phyloP scores from a whole-genome alignment of 2,888 invertebrate genomes.

The Mesorhabditis spiculigera region DNA sequence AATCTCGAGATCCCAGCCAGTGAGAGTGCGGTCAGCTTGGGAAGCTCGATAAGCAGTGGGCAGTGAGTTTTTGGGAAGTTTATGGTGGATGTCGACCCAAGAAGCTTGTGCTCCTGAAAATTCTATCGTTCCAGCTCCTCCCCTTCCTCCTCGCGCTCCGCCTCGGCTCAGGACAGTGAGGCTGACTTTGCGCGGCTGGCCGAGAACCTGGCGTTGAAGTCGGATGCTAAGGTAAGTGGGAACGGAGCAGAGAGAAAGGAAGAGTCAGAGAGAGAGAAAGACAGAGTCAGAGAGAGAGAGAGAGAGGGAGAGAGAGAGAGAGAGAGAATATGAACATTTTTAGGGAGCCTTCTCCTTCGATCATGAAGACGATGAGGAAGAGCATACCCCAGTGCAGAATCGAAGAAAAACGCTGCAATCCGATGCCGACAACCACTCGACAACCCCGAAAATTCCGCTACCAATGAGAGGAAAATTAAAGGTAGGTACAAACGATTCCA shows the following conservation, averaged over 20 bases:
- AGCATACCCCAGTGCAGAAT: slow-evolving; percentile 41
- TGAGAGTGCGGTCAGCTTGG: slow-evolving; percentile 46
- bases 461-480: neutral
- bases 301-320: too few relatives aligned
- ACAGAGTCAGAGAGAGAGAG: neutral
- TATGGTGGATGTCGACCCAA: neutral
- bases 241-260: neutral
- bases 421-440: neutral
- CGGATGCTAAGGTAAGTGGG: slow-evolving; percentile 32
- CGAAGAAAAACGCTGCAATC: slow-evolving; percentile 18
- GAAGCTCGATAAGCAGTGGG: slow-evolving; percentile 52
- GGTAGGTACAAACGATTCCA: neutral
- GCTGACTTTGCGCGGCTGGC: slow-evolving; percentile 58
- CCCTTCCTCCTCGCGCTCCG: slow-evolving; percentile 47
- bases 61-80: slow-evolving; percentile 17
- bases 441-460: neutral
- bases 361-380: slow-evolving; percentile 34
- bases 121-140: slow-evolving; percentile 21
- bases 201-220: slow-evolving; percentile 57
- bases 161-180: slow-evolving; percentile 55
- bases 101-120: neutral
- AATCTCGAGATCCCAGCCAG: slow-evolving; percentile 75
- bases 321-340: neutral
- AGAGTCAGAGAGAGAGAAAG: neutral
- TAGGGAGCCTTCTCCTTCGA: slow-evolving; percentile 51